Evolutionary conservation across 2,888 invertebrate species (phyloP).

Genomic region (Venusia cambrica): DNA sequence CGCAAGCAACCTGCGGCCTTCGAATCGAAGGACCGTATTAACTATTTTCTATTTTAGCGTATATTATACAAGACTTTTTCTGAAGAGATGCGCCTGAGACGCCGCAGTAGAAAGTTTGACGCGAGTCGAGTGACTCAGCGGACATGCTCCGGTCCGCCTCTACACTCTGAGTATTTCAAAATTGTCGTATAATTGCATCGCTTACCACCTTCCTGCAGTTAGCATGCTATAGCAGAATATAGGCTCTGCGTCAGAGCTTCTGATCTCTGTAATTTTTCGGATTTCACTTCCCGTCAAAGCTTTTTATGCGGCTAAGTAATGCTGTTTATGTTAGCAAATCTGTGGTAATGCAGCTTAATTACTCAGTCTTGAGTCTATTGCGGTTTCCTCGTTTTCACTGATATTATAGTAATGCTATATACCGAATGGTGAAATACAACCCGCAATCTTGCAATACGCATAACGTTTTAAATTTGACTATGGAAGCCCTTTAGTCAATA

Average conservation of each 20-base stretch:
- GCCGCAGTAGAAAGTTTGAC: constrained; percentile 62
- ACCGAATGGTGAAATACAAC: too few relatives aligned
- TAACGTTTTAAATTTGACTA: too few relatives aligned
- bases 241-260: constrained; percentile 24
- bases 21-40: constrained; percentile 44
- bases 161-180: constrained; percentile 50
- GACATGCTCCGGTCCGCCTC: constrained; percentile 39
- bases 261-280: constrained; percentile 27
- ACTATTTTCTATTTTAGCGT: constrained; percentile 69
- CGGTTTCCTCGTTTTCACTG: constrained; percentile 9
- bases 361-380: constrained; percentile 4
- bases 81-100: constrained; percentile 53
- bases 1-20: constrained; percentile 29
- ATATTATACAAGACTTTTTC: constrained; percentile 60
- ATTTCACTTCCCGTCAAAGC: constrained; percentile 25
- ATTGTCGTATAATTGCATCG: constrained; percentile 54
- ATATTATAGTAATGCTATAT: constrained; percentile 1
- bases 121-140: constrained; percentile 57
- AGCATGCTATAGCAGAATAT: constrained; percentile 35
- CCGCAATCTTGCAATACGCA: too few relatives aligned
- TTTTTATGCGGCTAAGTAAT: constrained; percentile 19
- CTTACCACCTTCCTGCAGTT: constrained; percentile 48
- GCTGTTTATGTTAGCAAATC: too few relatives aligned
- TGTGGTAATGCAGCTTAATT: constrained; percentile 10
- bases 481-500: too few relatives aligned